Evolutionary conservation across 2,797 vertebrate species (phyloP).

Genomic region (Argyrosomus regius): DNA sequence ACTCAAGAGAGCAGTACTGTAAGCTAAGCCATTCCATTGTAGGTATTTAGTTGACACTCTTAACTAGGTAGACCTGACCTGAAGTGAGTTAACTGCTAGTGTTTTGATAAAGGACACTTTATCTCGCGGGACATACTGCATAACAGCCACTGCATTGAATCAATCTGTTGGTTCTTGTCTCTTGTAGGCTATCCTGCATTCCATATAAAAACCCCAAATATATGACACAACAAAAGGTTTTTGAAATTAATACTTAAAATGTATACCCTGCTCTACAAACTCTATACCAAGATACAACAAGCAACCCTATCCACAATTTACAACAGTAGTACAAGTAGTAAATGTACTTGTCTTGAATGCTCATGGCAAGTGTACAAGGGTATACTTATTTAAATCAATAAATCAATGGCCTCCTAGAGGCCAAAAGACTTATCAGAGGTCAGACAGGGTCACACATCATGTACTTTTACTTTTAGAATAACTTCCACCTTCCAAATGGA

Average conservation of each 20-base stretch:
- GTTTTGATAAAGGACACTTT: slow-evolving; percentile 7
- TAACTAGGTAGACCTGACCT: slow-evolving; percentile 20
- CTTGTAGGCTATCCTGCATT: neutral
- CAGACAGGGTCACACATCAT: neutral
- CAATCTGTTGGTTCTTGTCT: neutral
- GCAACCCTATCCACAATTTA: neutral
- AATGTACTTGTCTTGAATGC: neutral
- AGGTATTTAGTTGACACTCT: slow-evolving; percentile 58
- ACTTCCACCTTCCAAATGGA: no score
- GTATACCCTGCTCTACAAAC: neutral
- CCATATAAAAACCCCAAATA: neutral
- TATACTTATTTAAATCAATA: neutral
- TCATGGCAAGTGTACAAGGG: neutral
- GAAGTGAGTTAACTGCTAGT: neutral
- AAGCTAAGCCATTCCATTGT: slow-evolving; percentile 47
- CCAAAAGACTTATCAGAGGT: neutral
- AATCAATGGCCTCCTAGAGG: neutral
- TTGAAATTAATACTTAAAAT: no score
- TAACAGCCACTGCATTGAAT: neutral
- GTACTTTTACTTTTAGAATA: no score
- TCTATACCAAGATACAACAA: neutral
- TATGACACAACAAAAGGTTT: no score
- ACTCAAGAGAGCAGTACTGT: slow-evolving; percentile 52
- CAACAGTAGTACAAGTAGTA: neutral
- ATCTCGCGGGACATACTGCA: neutral